A percentile compares a stretch with the other conserved stretches of the same genome.
Evolutionary conservation across 2,888 invertebrate species (phyloP).

Genomic region (Romanomermis culicivorax): DNA sequence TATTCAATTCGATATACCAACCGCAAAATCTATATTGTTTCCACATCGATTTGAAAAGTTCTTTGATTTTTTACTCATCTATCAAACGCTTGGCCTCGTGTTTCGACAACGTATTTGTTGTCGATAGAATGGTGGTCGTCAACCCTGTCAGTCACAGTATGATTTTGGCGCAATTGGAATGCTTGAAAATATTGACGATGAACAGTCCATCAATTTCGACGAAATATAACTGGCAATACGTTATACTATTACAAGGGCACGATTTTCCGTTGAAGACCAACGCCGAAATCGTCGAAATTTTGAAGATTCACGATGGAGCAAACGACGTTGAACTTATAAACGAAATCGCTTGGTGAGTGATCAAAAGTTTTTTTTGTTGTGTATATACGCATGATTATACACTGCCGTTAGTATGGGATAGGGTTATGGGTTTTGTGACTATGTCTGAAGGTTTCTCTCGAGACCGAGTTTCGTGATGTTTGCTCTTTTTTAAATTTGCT

Average conservation of each 20-base stretch:
- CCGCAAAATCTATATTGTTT: conserved; percentile 9
- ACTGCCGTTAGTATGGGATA: too few relatives aligned
- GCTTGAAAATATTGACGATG: not conserved
- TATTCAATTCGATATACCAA: conserved; percentile 6
- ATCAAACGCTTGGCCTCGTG: not conserved
- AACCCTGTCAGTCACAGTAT: not conserved
- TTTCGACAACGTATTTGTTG: not conserved
- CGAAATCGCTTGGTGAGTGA: not conserved
- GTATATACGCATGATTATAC: too few relatives aligned
- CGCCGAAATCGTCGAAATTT: conserved; percentile 10
- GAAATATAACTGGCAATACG: conserved; percentile 5
- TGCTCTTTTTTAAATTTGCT: too few relatives aligned
- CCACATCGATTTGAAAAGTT: conserved; percentile 6
- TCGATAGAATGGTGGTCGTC: not conserved
- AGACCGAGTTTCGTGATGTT: too few relatives aligned
- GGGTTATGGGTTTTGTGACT: too few relatives aligned
- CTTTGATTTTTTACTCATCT: not conserved
- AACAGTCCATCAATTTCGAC: not conserved
- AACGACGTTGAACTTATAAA: conserved; percentile 8
- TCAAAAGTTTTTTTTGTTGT: too few relatives aligned
- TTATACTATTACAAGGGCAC: conserved; percentile 41
- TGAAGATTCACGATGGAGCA: not conserved
- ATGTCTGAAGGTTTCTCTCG: too few relatives aligned
- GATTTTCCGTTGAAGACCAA: conserved; percentile 29
- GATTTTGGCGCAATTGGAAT: not conserved